Evolutionary conservation across 2,888 invertebrate genomes (phyloP).

Genomic region (Brachyopa scutellaris): DNA sequence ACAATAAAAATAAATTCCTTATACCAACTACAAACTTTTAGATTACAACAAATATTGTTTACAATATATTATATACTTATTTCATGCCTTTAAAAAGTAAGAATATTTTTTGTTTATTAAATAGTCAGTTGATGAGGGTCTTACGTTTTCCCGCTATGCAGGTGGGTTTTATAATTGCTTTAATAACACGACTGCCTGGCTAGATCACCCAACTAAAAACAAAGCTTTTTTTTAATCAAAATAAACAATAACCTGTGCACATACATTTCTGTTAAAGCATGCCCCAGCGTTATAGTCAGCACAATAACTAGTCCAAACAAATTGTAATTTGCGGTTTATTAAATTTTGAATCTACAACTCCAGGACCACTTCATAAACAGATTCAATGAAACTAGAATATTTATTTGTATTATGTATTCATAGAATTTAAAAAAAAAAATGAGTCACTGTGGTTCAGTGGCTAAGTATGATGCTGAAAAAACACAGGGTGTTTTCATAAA

Average conservation of each 20-base stretch:
- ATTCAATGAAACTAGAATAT: too few species aligned
- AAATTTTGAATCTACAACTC: neutral
- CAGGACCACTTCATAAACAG: too few species aligned
- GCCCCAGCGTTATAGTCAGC: slow-evolving; percentile 18
- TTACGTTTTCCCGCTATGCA: slow-evolving; percentile 30
- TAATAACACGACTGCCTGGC: neutral
- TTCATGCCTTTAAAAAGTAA: neutral
- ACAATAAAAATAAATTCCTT: neutral
- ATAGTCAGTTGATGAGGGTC: slow-evolving; percentile 56
- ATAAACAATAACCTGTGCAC: neutral
- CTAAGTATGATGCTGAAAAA: too few species aligned
- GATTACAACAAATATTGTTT: neutral
- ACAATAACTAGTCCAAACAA: neutral
- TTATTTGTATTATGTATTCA: too few species aligned
- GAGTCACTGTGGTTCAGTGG: too few species aligned
- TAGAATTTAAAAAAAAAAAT: too few species aligned
- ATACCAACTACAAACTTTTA: neutral
- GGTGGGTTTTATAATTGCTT: slow-evolving; percentile 44
- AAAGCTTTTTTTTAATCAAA: neutral
- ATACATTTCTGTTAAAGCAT: slow-evolving; percentile 33
- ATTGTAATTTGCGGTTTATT: neutral
- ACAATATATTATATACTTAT: neutral
- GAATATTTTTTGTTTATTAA: slow-evolving; percentile 13
- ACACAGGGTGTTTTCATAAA: too few species aligned
- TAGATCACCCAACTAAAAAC: slow-evolving; percentile 13